These are phyloP conservation scores for Drosophila leonis DNA, from an alignment of 2,888 invertebrate genomes.

Conservation along the genomic window DNA sequence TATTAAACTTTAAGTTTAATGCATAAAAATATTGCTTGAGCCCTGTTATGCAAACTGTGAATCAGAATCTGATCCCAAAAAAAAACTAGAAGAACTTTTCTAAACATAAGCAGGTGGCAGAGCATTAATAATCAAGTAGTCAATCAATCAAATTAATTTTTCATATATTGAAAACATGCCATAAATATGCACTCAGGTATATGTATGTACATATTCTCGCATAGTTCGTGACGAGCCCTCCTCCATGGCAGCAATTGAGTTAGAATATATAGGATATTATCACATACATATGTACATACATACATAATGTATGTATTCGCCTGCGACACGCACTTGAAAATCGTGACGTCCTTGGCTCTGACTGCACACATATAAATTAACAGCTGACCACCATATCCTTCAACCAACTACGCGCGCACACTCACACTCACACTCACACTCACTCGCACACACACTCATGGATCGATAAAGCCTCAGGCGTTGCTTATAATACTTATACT, in stretches of 20 bases:
- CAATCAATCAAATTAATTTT: neutral
- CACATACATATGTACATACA: conserved; percentile 7
- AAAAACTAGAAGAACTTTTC: neutral
- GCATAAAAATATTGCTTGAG: neutral
- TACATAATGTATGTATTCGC: conserved; percentile 1
- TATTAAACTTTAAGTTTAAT: neutral
- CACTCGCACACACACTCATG: conserved; percentile 9
- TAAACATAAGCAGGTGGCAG: neutral
- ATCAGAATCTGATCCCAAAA: neutral
- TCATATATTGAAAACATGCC: neutral
- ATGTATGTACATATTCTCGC: neutral
- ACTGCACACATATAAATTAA: conserved; percentile 30
- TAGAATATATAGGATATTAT: neutral
- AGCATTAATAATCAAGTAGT: neutral
- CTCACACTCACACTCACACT: neutral
- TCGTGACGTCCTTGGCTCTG: conserved; percentile 74
- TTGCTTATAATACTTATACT: conserved; percentile 39
- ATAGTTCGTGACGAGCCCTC: conserved; percentile 29
- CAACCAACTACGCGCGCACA: conserved; percentile 26
- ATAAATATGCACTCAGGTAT: neutral
- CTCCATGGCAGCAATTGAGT: neutral
- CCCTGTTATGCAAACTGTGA: neutral
- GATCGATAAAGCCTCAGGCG: conserved; percentile 65
- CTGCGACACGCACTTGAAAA: conserved; percentile 67
- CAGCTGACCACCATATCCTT: conserved; percentile 25